Evolutionary conservation across 2,113 vertebrate species (phyloP), one percentile per base, ranked within the genome.

Genomic region (Ailuropoda melanoleuca): DNA sequence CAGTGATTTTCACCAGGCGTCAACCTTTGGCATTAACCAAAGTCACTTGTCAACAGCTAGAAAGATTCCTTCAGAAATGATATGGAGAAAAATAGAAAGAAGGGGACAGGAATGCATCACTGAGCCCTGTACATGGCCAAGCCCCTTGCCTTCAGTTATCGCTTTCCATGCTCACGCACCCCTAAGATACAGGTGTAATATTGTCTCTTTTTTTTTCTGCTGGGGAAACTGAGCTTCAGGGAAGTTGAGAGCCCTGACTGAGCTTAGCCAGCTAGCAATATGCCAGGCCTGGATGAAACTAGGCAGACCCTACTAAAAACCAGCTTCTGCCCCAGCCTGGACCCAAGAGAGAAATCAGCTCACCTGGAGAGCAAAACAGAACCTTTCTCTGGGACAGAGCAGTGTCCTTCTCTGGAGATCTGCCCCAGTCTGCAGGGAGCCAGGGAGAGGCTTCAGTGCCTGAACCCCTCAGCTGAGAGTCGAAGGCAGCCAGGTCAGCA

Each of bases 1-100:
- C 2, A 39, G 26, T 19, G 1, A 37, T 80, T 86, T 92, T 64
- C 2, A 0, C 12, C 0, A 0, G 26, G 1, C 46, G 4, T 43
- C 56, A 70, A 86, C 11, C 21, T 96, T 64, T 43, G 4, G 0
- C 18, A 5, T 34, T 66, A 66, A 84, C 37, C n/a, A 56, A 96
- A 64, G 26, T 15, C 29, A 50, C 80, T 55, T 70, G 74, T 18
- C 56, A 89, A 12, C 10, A 70, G 21, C 56, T 82, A 80, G 70
- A 93, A 39, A 77, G 34, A 74, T 77, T 58, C 10, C 19, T 80
- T 48, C 82, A 43, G 26, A 24, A 97, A 74, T 85, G 17, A 23
- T 8, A 29, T 1, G 19, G 24, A 58, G 34, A 39, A 48, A 87
- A 88, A 34, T 0, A 89, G 62, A 29, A 90, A 50, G 10, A 62